A percentile compares a stretch with the other conserved stretches of the same genome.
These are phyloP conservation scores for Eulemur rubriventer DNA, from an alignment of 2,797 vertebrate species.

Conservation along the genomic window DNA sequence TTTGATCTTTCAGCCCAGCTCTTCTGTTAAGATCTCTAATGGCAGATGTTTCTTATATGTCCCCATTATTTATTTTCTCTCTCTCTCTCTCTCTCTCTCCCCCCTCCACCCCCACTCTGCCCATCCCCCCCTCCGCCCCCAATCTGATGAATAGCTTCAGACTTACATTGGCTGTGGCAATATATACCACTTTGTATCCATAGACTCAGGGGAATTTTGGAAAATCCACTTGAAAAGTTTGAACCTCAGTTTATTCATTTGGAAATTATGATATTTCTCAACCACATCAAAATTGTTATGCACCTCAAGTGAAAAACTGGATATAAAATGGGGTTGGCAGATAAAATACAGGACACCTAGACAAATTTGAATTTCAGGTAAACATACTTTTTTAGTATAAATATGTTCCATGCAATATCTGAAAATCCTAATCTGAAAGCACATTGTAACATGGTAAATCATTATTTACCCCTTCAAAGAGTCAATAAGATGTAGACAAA, in stretches of 20 bases:
- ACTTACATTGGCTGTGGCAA: neutral
- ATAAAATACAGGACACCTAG: neutral
- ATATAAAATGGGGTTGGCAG: neutral
- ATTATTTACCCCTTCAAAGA: neutral
- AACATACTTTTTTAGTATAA: neutral
- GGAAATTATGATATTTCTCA: neutral
- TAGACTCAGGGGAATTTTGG: neutral
- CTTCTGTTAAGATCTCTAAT: neutral
- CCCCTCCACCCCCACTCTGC: no score
- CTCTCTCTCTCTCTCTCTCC: neutral
- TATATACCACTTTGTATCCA: neutral
- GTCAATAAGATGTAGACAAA: neutral
- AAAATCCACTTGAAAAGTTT: neutral
- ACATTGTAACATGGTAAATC: neutral
- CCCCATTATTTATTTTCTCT: neutral
- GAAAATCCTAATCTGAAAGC: neutral
- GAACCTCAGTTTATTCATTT: neutral
- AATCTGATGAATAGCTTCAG: neutral
- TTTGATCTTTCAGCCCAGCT: neutral
- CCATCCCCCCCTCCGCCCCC: no score
- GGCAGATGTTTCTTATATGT: neutral
- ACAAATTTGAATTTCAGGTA: neutral
- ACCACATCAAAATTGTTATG: neutral
- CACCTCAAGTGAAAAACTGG: neutral
- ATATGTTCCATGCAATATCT: neutral